These are phyloP conservation scores for Xiphydria camelus DNA, from an alignment of 2,888 invertebrate species.

Conservation along the genomic window DNA sequence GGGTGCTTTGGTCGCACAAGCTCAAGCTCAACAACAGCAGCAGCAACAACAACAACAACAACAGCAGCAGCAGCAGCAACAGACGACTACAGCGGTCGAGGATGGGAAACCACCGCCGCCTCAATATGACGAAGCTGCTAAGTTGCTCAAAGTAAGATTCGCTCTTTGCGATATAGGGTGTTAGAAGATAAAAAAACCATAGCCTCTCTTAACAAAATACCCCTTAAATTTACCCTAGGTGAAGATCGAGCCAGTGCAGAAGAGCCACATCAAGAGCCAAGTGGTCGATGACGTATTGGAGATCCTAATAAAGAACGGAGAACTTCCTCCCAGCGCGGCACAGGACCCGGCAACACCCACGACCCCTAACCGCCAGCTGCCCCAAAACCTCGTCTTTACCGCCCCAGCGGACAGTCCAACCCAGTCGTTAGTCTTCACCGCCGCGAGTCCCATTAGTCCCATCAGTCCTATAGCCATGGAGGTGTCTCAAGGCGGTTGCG, in stretches of 20 bases:
- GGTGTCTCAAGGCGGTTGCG: slow-evolving; percentile 44
- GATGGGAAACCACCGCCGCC: slow-evolving; percentile 66
- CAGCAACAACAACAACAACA: slow-evolving; percentile 42
- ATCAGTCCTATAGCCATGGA: slow-evolving; percentile 52
- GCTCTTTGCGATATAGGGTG: too few relatives aligned
- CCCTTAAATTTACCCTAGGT: slow-evolving; percentile 44
- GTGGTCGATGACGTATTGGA: slow-evolving; percentile 91
- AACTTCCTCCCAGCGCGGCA: slow-evolving; percentile 86
- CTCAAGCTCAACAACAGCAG: slow-evolving; percentile 48
- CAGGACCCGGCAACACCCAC: slow-evolving; percentile 68
- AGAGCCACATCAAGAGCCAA: slow-evolving; percentile 67
- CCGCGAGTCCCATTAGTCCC: slow-evolving; percentile 48
- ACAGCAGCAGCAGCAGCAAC: slow-evolving; percentile 32
- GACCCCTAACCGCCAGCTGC: slow-evolving; percentile 57
- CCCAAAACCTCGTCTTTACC: slow-evolving; percentile 53
- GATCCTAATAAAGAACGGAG: slow-evolving; percentile 91
- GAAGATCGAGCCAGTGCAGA: slow-evolving; percentile 55
- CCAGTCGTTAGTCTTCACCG: slow-evolving; percentile 46
- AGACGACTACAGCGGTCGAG: slow-evolving; percentile 43
- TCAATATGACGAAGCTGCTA: slow-evolving; percentile 73
- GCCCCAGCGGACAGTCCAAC: slow-evolving; percentile 49
- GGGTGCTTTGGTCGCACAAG: slow-evolving; percentile 52
- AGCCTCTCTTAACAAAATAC: too few relatives aligned
- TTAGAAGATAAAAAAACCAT: too few relatives aligned
- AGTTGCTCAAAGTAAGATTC: slow-evolving; percentile 60